These are phyloP conservation scores for Choreutis nemorana DNA, from an alignment of 2,888 invertebrate species.

Conservation along the genomic window DNA sequence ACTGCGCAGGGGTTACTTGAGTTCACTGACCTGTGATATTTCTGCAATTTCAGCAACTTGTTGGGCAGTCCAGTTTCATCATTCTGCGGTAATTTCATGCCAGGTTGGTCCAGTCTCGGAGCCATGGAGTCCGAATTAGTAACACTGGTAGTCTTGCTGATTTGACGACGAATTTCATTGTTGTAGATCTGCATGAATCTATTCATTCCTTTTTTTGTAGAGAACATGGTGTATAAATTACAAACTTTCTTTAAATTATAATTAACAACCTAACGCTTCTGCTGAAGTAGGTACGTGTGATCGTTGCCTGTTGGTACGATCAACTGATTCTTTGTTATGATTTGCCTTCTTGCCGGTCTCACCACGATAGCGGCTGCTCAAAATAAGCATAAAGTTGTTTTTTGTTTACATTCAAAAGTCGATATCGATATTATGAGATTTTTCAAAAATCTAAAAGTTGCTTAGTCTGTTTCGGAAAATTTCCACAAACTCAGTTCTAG, in stretches of 20 bases:
- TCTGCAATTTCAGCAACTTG: constrained; percentile 60
- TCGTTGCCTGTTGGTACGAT: constrained; percentile 30
- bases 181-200: constrained; percentile 44
- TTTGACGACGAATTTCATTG: constrained; percentile 55
- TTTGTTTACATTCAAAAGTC: constrained; percentile 52
- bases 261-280: neutral
- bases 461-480: no score
- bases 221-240: constrained; percentile 57
- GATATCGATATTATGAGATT: constrained; percentile 43
- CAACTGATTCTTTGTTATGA: constrained; percentile 58
- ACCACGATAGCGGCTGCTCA: constrained; percentile 30
- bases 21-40: constrained; percentile 67
- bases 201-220: constrained; percentile 45
- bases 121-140: constrained; percentile 69
- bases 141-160: constrained; percentile 68
- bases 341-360: constrained; percentile 45
- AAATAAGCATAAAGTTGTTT: constrained; percentile 31
- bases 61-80: constrained; percentile 48
- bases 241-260: neutral
- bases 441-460: no score
- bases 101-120: constrained; percentile 48
- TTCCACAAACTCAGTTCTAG: no score
- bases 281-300: constrained; percentile 21
- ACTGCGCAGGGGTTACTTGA: constrained; percentile 21
- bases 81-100: constrained; percentile 28